Percentiles rank a stretch among this genome's conserved stretches.
Conservation (phyloP, 2,113 vertebrate species). For the Propithecus coquereli region DNA sequence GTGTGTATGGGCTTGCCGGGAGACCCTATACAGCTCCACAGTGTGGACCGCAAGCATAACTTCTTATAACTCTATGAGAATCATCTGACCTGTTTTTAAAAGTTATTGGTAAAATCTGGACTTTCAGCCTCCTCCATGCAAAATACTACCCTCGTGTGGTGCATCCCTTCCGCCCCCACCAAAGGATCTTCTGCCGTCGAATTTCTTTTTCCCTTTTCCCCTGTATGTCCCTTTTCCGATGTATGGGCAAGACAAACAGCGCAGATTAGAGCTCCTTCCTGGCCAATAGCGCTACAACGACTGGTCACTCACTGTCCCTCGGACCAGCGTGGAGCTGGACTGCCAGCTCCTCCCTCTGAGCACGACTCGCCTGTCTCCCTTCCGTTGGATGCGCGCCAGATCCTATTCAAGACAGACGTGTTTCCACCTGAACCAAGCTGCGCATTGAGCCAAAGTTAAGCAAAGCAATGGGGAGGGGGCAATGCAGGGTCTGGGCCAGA, state of each 20-base stretch:
- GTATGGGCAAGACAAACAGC: background rate
- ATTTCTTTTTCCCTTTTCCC: background rate
- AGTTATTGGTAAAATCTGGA: background rate
- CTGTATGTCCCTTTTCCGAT: background rate
- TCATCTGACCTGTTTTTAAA: background rate
- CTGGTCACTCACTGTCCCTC: background rate
- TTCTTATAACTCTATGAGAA: background rate
- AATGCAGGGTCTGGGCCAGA: background rate
- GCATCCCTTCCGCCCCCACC: background rate
- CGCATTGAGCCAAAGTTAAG: background rate
- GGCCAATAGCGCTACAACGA: background rate
- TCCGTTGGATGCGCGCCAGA: background rate
- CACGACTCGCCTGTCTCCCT: background rate
- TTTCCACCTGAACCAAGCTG: background rate
- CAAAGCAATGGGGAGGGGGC: background rate
- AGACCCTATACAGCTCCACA: background rate
- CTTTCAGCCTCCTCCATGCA: background rate
- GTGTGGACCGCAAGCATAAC: no score
- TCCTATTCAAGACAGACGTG: background rate
- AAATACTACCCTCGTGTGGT: background rate
- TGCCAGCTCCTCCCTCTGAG: background rate
- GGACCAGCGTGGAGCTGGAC: background rate
- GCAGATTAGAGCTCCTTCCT: background rate
- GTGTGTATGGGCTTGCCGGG: background rate
- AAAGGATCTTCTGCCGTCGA: background rate